These are phyloP conservation scores for Papilio machaon DNA, from an alignment of 1,140 invertebrate genomes.

Conservation along the genomic window DNA sequence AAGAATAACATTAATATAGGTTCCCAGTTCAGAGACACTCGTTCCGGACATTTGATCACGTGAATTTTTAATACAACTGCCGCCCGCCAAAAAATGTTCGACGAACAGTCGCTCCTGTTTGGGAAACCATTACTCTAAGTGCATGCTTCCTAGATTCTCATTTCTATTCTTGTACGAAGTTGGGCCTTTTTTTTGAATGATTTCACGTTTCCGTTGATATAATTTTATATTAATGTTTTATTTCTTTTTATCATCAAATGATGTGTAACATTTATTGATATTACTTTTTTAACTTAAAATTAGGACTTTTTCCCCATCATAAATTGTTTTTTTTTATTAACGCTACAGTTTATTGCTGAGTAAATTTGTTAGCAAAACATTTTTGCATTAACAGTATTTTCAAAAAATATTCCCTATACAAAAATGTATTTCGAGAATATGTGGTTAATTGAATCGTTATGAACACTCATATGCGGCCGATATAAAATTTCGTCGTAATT, in stretches of 20 bases:
- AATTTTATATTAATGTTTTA: neutral
- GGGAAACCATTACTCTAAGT: constrained; percentile 71
- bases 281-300: neutral
- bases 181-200: neutral
- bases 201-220: neutral
- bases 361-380: neutral
- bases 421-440: neutral
- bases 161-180: constrained; percentile 6
- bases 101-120: constrained; percentile 55
- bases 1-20: constrained; percentile 59
- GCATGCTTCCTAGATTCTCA: constrained; percentile 45
- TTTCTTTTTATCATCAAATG: neutral
- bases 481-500: constrained; percentile 73
- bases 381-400: neutral
- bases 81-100: constrained; percentile 57
- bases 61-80: constrained; percentile 67
- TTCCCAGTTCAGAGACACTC: constrained; percentile 44
- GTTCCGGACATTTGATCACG: constrained; percentile 59
- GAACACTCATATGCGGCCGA: constrained; percentile 54
- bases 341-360: neutral
- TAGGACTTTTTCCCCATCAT: too few relatives aligned
- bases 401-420: neutral
- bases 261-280: too few relatives aligned
- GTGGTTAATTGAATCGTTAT: constrained; percentile 48
- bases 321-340: too few relatives aligned